Evolutionary conservation across 2,888 invertebrate species (phyloP), one percentile per base, ranked within the genome.

Genomic region (Asteroscopus sphinx): DNA sequence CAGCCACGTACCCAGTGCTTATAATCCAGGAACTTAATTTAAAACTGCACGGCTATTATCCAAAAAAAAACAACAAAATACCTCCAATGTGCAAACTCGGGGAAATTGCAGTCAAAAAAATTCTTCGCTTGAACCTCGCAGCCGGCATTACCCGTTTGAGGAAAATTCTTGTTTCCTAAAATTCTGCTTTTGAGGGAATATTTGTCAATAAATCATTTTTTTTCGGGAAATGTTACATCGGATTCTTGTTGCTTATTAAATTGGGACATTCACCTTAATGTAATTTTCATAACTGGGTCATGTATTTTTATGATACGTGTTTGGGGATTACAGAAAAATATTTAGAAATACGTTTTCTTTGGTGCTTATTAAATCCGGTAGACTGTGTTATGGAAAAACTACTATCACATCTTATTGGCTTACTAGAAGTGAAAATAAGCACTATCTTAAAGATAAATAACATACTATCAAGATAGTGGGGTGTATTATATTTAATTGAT

Each of bases 201-300:
- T 40, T 55, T 48, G 51, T 52, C 51, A 45, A 66, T 61, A 67
- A 52, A 52, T 61, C 5, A 26, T 44, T 61, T 60, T 58, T 46
- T 36, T 6, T 28, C 26, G 1, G 30, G 3, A 30, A 64, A 46
- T 13, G 36, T 49, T 37, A 39, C 48, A 15, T 1, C 1, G 12
- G 25, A 11, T 28, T 35, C 35, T 26, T 41, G 40, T 25, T 41
- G n/a, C 48, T 65, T 46, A 48, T 41, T 52, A 59, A 53, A 65
- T 65, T 59, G 59, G 47, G 52, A 30, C 21, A 45, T 44, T 53
- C 46, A 58, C 35, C 64, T 53, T 17, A 15, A 41, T 16, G 16
- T 28, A 9, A 16, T 8, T 32, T 21, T 15, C 11, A 33, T 58
- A 21, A 17, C 12, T 33, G 2, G 32, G 59, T 21, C 17, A 21